Conservation (phyloP, 2,888 invertebrate species). For the Noctuana brunneofusca region DNA sequence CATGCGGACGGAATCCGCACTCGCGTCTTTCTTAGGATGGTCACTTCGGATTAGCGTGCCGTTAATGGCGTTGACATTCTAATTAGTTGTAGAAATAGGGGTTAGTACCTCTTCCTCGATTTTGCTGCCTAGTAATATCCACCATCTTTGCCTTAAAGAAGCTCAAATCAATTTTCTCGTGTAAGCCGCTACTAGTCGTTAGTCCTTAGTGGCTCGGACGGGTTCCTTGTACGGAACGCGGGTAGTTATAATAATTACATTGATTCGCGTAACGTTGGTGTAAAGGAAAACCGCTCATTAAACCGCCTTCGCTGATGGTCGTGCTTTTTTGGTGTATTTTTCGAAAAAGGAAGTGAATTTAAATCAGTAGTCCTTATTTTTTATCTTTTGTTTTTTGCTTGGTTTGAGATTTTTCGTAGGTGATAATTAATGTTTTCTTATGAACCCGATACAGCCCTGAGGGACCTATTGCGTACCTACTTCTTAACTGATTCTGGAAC, state of each 20-base stretch:
- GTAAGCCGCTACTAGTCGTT: not conserved
- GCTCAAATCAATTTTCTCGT: not conserved
- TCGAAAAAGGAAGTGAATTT: conserved; percentile 16
- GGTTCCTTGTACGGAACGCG: conserved; percentile 21
- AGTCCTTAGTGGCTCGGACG: conserved; percentile 6
- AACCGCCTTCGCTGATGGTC: conserved; percentile 10
- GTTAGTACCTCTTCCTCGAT: not conserved
- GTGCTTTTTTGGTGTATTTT: conserved; percentile 4
- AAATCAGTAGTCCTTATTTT: not conserved
- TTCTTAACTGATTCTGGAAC: too few relatives aligned
- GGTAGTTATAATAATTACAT: conserved; percentile 35
- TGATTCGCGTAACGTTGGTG: conserved; percentile 29
- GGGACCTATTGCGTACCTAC: too few relatives aligned
- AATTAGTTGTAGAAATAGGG: not conserved
- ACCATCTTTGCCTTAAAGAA: not conserved
- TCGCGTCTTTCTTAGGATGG: too few relatives aligned
- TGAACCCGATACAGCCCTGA: not conserved
- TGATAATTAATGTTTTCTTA: not conserved
- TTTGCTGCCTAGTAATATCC: too few relatives aligned
- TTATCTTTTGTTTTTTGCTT: not conserved
- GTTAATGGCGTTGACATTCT: too few relatives aligned
- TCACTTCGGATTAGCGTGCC: too few relatives aligned
- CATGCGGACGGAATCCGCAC: too few relatives aligned
- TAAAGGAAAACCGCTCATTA: conserved; percentile 26
- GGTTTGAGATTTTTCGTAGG: not conserved